Evolutionary conservation across 2,113 vertebrate genomes (phyloP).

Genomic region (Hemibagrus wyckioides): DNA sequence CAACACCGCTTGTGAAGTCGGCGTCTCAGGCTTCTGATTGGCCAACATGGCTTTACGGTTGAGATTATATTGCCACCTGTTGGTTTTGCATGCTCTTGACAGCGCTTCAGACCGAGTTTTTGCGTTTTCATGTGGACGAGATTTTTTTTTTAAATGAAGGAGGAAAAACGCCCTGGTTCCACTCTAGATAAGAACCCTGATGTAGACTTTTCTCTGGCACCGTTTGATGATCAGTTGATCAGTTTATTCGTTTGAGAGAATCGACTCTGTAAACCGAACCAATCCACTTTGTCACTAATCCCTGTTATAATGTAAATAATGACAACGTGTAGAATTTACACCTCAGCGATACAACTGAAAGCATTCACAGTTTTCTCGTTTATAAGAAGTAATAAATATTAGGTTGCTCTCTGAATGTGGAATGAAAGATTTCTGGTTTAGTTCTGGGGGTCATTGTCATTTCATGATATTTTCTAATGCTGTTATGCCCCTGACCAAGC

Average conservation of each 20-base stretch:
- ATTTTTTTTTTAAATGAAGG: too few species aligned
- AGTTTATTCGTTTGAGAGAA: not conserved
- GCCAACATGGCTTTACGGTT: too few species aligned
- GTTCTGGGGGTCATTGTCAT: not conserved
- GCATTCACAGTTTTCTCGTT: not conserved
- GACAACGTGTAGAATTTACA: too few species aligned
- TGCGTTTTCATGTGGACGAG: too few species aligned
- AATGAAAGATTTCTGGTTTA: not conserved
- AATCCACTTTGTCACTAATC: not conserved
- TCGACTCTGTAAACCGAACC: not conserved
- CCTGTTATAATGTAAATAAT: not conserved
- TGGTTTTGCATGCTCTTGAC: too few species aligned
- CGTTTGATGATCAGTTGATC: not conserved
- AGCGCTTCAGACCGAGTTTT: too few species aligned
- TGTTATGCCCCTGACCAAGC: not conserved
- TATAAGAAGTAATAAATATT: not conserved
- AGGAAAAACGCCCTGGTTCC: too few species aligned
- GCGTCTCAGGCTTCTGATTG: too few species aligned
- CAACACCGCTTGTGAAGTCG: too few species aligned
- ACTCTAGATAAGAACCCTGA: not conserved
- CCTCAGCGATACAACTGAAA: not conserved
- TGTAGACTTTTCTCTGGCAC: not conserved
- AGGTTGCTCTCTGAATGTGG: not conserved
- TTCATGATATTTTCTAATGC: not conserved
- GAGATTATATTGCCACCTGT: too few species aligned